phyloP scores from a whole-genome alignment of 30 jellyfish, hydroid and myxozoan species.

The Morbakka virulenta region DNA sequence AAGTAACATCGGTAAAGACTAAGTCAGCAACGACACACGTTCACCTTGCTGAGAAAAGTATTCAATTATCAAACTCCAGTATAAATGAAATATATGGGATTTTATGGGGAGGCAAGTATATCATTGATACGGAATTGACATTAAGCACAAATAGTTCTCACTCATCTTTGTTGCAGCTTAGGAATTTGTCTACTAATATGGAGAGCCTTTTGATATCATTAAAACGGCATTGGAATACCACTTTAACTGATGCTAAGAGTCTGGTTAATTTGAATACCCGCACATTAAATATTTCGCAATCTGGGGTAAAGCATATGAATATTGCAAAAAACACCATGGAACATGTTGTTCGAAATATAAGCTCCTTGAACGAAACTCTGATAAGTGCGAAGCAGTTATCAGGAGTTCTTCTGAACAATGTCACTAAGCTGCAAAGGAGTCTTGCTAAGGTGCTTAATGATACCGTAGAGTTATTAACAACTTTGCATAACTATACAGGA shows the following conservation, averaged over 20 bases:
- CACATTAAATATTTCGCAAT: no score
- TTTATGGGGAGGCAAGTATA: conserved; percentile 46
- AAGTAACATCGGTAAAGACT: conserved; percentile 21
- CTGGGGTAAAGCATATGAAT: no score
- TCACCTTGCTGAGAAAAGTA: conserved; percentile 16
- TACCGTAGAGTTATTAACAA: conserved; percentile 12
- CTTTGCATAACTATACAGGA: not conserved
- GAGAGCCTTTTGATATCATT: no score
- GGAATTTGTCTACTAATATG: not conserved
- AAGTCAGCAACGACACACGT: conserved; percentile 11
- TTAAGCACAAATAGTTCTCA: conserved; percentile 1
- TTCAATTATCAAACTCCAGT: not conserved
- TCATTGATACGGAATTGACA: conserved; percentile 21
- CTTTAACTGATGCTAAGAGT: no score
- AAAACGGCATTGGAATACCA: no score
- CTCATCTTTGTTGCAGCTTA: not conserved
- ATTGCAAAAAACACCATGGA: no score
- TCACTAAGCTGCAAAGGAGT: conserved; percentile 4
- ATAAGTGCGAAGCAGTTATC: conserved; percentile 10
- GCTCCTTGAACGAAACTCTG: not conserved
- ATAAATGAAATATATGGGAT: conserved; percentile 13
- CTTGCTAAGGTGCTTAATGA: not conserved
- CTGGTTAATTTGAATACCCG: no score
- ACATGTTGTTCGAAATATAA: no score
- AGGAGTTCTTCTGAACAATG: not conserved